These are phyloP conservation scores for Sarcoramphus papa DNA, from an alignment of 2,797 vertebrate genomes.

Conservation along the genomic window DNA sequence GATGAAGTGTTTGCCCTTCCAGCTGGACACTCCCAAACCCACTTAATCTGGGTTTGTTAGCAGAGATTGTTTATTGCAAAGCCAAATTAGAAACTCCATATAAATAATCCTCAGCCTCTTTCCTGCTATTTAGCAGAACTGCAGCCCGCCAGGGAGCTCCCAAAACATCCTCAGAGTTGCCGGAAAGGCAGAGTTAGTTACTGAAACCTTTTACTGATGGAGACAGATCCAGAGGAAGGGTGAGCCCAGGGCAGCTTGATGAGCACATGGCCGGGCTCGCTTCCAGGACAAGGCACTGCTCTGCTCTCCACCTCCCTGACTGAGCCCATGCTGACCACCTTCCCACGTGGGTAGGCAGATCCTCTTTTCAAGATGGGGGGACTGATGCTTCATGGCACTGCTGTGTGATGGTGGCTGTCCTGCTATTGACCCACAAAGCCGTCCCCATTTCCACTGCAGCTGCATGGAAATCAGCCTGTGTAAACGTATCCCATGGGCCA, in stretches of 20 bases:
- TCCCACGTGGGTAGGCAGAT: neutral
- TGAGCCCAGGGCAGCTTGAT: neutral
- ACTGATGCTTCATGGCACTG: neutral
- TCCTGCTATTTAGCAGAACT: neutral
- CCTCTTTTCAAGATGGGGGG: neutral
- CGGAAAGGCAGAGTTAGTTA: neutral
- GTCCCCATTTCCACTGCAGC: neutral
- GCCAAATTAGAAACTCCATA: neutral
- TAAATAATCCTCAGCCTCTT: neutral
- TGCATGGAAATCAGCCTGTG: neutral
- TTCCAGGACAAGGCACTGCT: neutral
- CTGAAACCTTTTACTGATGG: neutral
- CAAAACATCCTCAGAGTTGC: neutral
- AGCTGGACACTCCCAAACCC: slow-evolving; percentile 38
- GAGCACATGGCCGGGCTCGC: neutral
- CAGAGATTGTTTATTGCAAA: neutral
- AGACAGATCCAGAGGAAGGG: neutral
- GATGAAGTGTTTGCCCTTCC: neutral
- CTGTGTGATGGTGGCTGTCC: neutral
- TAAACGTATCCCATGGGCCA: rapidly evolving
- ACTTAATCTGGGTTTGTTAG: neutral
- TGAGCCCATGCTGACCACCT: neutral
- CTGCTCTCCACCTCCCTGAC: neutral
- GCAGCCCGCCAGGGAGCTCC: neutral
- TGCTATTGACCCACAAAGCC: neutral